phyloP scores from a whole-genome alignment of 2,113 vertebrate species.

The Odocoileus virginianus region DNA sequence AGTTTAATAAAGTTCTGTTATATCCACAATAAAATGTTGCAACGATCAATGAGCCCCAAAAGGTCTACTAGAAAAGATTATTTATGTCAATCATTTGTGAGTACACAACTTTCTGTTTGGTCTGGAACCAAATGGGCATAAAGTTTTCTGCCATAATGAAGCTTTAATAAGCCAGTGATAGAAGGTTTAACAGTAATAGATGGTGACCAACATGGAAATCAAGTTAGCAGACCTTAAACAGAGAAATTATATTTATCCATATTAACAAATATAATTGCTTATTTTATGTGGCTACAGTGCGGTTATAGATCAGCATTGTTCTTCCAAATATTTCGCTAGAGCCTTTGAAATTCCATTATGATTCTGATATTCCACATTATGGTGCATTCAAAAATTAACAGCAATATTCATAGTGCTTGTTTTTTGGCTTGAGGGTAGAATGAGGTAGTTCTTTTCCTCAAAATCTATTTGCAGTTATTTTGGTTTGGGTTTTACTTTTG shows the following conservation, averaged over 20 bases:
- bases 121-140: constrained; percentile 61
- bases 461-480: neutral
- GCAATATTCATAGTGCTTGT: neutral
- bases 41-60: constrained; percentile 46
- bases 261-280: constrained; percentile 74
- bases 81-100: constrained; percentile 56
- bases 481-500: neutral
- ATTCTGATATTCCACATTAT: neutral
- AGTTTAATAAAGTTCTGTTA: neutral
- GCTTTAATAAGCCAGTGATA: constrained; percentile 72
- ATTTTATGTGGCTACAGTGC: constrained; percentile 62
- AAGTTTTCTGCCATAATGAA: constrained; percentile 68
- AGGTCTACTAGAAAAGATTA: constrained; percentile 1
- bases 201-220: constrained; percentile 72
- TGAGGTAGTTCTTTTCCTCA: neutral
- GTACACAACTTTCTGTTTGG: constrained; percentile 42
- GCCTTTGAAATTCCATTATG: constrained; percentile 40
- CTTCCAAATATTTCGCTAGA: constrained; percentile 42
- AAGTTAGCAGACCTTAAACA: constrained; percentile 71
- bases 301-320: constrained; percentile 68
- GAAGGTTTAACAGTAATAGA: constrained; percentile 66
- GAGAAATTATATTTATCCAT: constrained; percentile 70
- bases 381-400: neutral
- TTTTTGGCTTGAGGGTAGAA: neutral
- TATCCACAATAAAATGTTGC: neutral